Base-by-base conservation (phyloP, 2,113 vertebrate genomes). In the Tursiops truncatus region DNA sequence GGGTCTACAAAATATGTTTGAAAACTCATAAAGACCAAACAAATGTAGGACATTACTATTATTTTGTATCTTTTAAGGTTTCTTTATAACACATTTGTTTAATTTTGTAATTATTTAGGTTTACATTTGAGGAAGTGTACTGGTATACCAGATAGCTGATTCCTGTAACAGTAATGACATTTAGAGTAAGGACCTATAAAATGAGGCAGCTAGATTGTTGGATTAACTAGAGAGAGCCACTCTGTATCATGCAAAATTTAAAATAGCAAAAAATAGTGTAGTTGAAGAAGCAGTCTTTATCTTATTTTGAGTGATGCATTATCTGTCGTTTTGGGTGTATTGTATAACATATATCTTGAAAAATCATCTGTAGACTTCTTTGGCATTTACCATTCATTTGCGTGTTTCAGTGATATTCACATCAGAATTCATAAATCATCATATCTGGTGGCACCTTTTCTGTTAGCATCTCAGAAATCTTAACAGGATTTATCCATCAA, bases 401-500 rank as follows among this genome's bases (percentile, higher is more conserved):
- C 0, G 0, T 21, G 0, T 95, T 65, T 70, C 70, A 36, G 18
- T 58, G 36, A 80, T 87, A 91, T 5, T 79, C 58, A n/a, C 38
- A 41, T 84, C 53, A 94, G 53, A 91, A 63, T 81, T 68, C 44
- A 91, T 67, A 92, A 89, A 67, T 92, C 96, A 25, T 31, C 4
- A 18, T 74, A 44, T 80, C 28, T n/a, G 8, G 41, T 67, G 60
- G n/a, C 36, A 85, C 10, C 53, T 95, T 86, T 91, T 58, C 65
- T 20, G 82, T 84, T 79, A 74, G 6, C 68, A 36, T 41, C 65
- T 95, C 68, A 76, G 80, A 90, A 83, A 88, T 62, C 38, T 81
- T 91, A 77, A 85, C 92, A 83, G 25, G 47, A 79, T 25, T 36
- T 3, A 74, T 84, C 33, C 50, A 73, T 96, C 62, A 74, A 1